Percentiles rank a stretch among this genome's conserved stretches.
phyloP scores from a whole-genome alignment of 2,113 vertebrate genomes.

The Spea bombifrons region DNA sequence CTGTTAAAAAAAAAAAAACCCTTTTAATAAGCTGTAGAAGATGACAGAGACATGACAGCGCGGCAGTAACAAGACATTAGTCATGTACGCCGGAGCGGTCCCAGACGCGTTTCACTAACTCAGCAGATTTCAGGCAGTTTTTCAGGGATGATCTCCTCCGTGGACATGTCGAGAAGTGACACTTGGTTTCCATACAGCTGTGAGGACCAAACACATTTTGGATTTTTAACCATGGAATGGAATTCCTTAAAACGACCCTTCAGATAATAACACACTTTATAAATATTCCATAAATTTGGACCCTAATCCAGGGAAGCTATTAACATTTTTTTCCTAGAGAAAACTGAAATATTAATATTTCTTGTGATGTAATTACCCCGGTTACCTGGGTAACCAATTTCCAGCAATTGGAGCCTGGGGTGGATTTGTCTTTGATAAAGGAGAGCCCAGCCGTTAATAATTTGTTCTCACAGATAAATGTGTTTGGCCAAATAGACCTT shows the following conservation, averaged over 20 bases:
- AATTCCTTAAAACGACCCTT: too few species aligned
- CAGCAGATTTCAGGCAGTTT: constrained; percentile 20
- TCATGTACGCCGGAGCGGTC: not conserved
- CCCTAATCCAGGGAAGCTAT: not conserved
- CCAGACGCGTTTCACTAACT: constrained; percentile 1
- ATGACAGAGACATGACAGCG: not conserved
- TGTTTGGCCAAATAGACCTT: constrained; percentile 1
- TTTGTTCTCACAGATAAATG: not conserved
- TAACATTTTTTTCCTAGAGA: too few species aligned
- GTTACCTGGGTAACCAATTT: not conserved
- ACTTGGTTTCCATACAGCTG: not conserved
- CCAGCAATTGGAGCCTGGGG: not conserved
- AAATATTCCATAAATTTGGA: not conserved
- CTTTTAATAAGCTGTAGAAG: not conserved
- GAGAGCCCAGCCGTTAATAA: not conserved
- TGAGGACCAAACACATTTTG: not conserved
- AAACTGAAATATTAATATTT: constrained; percentile 1
- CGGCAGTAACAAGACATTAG: not conserved
- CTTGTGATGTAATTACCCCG: not conserved
- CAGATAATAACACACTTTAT: not conserved
- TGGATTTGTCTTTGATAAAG: not conserved
- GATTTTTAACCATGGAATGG: too few species aligned
- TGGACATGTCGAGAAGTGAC: not conserved
- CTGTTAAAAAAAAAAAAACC: too few species aligned
- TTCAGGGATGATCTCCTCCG: not conserved